phyloP scores from a whole-genome alignment of 2,113 vertebrate genomes.

The Beaufortia kweichowensis region DNA sequence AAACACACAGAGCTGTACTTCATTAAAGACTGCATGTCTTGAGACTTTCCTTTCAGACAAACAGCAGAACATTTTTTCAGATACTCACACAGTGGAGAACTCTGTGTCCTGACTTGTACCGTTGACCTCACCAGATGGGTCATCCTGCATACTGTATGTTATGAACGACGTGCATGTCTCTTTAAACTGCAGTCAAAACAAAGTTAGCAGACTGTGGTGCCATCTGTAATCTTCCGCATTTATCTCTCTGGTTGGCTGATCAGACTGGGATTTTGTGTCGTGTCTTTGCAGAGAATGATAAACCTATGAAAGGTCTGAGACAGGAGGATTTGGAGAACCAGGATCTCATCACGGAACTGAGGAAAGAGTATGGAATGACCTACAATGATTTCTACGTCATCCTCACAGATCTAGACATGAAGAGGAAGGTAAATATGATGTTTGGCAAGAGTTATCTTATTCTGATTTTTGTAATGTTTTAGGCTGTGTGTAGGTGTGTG shows the following conservation, averaged over 20 bases:
- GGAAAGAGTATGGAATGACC: slow-evolving; percentile 92
- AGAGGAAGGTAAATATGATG: slow-evolving; percentile 81
- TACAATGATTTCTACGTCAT: slow-evolving; percentile 96
- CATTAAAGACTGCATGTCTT: slow-evolving; percentile 24
- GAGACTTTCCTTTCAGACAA: slow-evolving; percentile 36
- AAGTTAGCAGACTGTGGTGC: slow-evolving; percentile 19
- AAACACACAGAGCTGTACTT: slow-evolving; percentile 33
- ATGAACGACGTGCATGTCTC: slow-evolving; percentile 14
- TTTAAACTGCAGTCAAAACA: slow-evolving; percentile 27
- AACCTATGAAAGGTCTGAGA: slow-evolving; percentile 89
- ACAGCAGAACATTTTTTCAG: slow-evolving; percentile 11
- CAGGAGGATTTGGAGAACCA: slow-evolving; percentile 92
- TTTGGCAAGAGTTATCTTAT: background rate
- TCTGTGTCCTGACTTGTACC: background rate
- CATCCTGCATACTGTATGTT: background rate
- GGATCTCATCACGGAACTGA: slow-evolving; percentile 89
- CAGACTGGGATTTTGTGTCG: slow-evolving; percentile 4
- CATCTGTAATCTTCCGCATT: background rate
- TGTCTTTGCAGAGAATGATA: slow-evolving; percentile 85
- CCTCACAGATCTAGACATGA: slow-evolving; percentile 90
- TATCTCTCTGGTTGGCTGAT: slow-evolving; percentile 14
- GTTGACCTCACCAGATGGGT: background rate
- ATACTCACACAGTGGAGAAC: background rate
- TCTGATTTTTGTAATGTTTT: background rate
- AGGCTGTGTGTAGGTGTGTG: no score